Evolutionary conservation across 1,140 invertebrate species (phyloP), one percentile per base, ranked within the genome.

Genomic region (Macrobrachium rosenbergii): DNA sequence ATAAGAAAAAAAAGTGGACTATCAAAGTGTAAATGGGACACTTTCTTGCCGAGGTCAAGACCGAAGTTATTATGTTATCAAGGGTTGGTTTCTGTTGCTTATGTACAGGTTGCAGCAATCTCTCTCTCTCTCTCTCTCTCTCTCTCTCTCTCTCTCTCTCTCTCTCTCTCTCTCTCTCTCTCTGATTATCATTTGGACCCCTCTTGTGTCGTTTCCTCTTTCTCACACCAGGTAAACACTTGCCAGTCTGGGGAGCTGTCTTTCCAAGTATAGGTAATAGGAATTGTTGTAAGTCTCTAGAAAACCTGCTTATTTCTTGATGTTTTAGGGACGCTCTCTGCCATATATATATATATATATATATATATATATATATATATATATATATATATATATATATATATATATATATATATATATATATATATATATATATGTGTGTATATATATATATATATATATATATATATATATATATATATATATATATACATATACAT

Each of bases 121-220:
- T n/a, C 67, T 6, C 5, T 72, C 67, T 72, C 67, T 72, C 67
- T 72, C 67, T 21, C n/a, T 21, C n/a, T 21, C 67, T 72, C 67
- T 75, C 73, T 75, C 73, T 75, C 73, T 75, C 73, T 75, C 37
- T 75, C 37, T 75, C 73, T 75, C 73, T 75, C 73, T 75, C 73
- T 75, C 73, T 75, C 73, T 75, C 73, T 75, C 73, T 43, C 73
- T 37, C 73, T 75, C 73, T 75, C 73, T 75, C 73, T 75, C 28
- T 75, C 73, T 75, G 28, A 43, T 45, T 75, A 28, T 37, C 72
- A 14, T n/a, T 21, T n/a, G 12, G 21, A 23, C 3, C 37, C 67
- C n/a, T 37, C 10, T 37, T 72, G 21, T 11, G 21, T 72, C 67
- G 21, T 37, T 72, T 37, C 37, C 67, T 72, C 67, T 72, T 28